Percentiles rank a stretch among this genome's conserved stretches.
These are phyloP conservation scores for Colossoma macropomum DNA, from an alignment of 2,113 vertebrate species.

Conservation along the genomic window DNA sequence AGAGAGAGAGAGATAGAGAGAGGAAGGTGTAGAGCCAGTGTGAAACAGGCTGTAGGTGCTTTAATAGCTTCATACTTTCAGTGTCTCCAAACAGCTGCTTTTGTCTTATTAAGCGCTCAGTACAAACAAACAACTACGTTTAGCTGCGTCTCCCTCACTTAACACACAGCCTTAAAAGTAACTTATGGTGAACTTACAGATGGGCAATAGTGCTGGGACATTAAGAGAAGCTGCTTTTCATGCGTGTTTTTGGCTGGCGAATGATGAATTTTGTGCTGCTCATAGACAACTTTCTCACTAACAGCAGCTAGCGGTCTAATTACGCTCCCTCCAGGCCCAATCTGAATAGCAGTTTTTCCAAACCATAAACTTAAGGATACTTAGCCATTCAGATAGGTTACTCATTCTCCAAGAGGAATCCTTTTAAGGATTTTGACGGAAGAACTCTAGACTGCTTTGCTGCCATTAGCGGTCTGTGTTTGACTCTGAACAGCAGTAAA, in stretches of 20 bases:
- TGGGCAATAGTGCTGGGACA: slow-evolving; percentile 64
- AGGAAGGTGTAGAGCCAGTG: slow-evolving; percentile 22
- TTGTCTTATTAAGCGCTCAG: slow-evolving; percentile 66
- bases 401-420: neutral
- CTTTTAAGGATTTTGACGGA: neutral
- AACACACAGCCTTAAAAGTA: slow-evolving; percentile 59
- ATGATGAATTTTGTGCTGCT: slow-evolving; percentile 62
- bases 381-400: slow-evolving; percentile 27
- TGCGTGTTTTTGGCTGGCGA: slow-evolving; percentile 63
- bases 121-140: slow-evolving; percentile 73
- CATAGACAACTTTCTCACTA: slow-evolving; percentile 49
- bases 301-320: slow-evolving; percentile 54
- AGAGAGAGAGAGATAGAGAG: neutral
- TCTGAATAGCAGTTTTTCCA: slow-evolving; percentile 39
- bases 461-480: neutral
- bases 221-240: slow-evolving; percentile 62
- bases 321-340: slow-evolving; percentile 48
- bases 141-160: slow-evolving; percentile 69
- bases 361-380: slow-evolving; percentile 50
- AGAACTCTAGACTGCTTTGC: neutral
- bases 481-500: neutral
- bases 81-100: slow-evolving; percentile 64
- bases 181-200: slow-evolving; percentile 68
- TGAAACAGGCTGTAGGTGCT: slow-evolving; percentile 50
- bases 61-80: slow-evolving; percentile 56